Evolutionary conservation across 1,140 invertebrate genomes (phyloP), one percentile per base, ranked within the genome.

Genomic region (Pectinophora gossypiella): DNA sequence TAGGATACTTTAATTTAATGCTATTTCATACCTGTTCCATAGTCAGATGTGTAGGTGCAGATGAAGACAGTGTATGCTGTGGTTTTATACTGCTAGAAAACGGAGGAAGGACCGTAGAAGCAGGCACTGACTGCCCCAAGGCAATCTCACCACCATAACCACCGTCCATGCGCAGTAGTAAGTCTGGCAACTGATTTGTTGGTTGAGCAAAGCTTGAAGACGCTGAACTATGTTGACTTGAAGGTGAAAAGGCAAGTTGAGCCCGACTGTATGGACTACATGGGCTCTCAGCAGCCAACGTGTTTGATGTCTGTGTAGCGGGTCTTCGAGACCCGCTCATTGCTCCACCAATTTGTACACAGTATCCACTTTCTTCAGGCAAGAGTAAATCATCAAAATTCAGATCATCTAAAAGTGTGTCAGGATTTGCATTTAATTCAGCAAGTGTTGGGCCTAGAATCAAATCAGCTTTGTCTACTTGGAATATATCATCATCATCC

Each of bases 401-500:
- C 22, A 96, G 89, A 82, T 96, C 95, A 54, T 93, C 94, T 19
- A 95, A 67, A 2, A 95, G 86, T 15, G 93, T 94, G 54, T 96
- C 94, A 69, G 94, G 94, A 69, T 95, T 95, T 19, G 93, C 94
- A 85, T 96, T 96, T 7, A 98, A 83, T 79, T 97, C 95, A 0
- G 95, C 94, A 38, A 98, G 84, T 51, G 95, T 97, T 1, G 95
- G 95, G 0, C 94, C 95, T 61, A 93, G 90, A 63, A 95, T 92
- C 20, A 96, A 89, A 86, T 96, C 95, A 38, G 93, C 92, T 83
- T 96, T 95, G 75, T 97, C 95, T 35, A 96, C 94, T 89, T 96
- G 95, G 73, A 96, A 96, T 59, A 96, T 95, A 72, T 96, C 95
- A 74, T 96, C 95, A 67, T 96, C 95, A 64, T 96, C 94, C 90